Conservation (phyloP, 2,888 invertebrate species). For the Mechanitis mazaeus region DNA sequence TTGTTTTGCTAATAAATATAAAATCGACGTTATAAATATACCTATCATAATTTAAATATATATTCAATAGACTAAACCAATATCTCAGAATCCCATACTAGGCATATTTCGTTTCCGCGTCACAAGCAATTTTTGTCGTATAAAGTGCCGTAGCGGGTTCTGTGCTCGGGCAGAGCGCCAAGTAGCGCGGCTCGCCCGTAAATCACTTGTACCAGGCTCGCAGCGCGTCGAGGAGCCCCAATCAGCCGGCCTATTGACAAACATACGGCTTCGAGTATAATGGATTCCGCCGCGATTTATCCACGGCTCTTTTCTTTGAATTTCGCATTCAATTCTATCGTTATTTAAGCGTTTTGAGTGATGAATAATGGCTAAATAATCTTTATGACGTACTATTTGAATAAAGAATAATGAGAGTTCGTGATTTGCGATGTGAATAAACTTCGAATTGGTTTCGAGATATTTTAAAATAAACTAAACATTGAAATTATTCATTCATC, state of each 20-base stretch:
- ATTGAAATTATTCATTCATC: too few relatives aligned
- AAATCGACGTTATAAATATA: too few relatives aligned
- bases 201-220: constrained; percentile 57
- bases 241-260: constrained; percentile 72
- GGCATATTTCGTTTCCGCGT: constrained; percentile 38
- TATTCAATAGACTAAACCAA: constrained; percentile 14
- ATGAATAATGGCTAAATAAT: constrained; percentile 31
- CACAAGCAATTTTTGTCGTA: constrained; percentile 56
- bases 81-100: constrained; percentile 29
- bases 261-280: constrained; percentile 64
- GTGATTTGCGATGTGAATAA: too few relatives aligned
- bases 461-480: too few relatives aligned
- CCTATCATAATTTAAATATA: not conserved
- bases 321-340: constrained; percentile 40
- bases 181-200: constrained; percentile 59
- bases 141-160: constrained; percentile 55
- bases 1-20: too few relatives aligned
- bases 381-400: constrained; percentile 11
- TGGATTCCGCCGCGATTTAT: constrained; percentile 63
- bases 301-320: constrained; percentile 39
- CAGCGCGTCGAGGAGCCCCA: constrained; percentile 61
- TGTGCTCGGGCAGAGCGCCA: constrained; percentile 63
- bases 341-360: constrained; percentile 37
- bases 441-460: too few relatives aligned
- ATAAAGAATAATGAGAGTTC: too few relatives aligned